Evolutionary conservation across 2,888 invertebrate species (phyloP).

Genomic region (Synergus gifuensis): DNA sequence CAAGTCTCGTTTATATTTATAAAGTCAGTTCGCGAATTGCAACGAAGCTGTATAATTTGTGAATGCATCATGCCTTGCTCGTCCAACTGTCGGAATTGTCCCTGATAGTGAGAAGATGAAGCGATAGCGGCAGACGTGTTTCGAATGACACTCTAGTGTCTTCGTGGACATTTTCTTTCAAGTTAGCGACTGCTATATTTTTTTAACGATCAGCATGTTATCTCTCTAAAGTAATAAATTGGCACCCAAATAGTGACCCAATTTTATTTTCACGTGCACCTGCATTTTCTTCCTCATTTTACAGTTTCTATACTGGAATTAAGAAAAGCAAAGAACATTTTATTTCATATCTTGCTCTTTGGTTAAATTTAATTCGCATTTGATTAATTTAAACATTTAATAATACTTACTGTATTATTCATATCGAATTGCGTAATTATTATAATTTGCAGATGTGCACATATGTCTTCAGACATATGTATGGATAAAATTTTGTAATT

Average conservation of each 20-base stretch:
- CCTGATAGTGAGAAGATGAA: conserved; percentile 37
- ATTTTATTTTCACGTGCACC: background rate
- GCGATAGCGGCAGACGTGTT: conserved; percentile 37
- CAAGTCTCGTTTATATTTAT: conserved; percentile 41
- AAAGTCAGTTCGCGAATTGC: conserved; percentile 37
- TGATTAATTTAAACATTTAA: background rate
- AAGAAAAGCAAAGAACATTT: background rate
- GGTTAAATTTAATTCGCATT: background rate
- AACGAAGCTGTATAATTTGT: conserved; percentile 38
- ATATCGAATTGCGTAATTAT: background rate
- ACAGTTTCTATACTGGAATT: background rate
- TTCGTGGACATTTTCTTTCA: conserved; percentile 33
- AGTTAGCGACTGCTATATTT: conserved; percentile 29
- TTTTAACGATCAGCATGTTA: background rate
- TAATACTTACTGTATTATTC: background rate
- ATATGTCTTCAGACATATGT: background rate
- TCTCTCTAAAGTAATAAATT: background rate
- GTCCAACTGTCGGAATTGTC: conserved; percentile 36
- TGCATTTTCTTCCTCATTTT: background rate
- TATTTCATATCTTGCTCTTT: background rate
- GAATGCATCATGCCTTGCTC: conserved; percentile 39
- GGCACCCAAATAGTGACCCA: background rate
- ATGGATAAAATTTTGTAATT: background rate
- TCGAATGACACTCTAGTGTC: conserved; percentile 30
- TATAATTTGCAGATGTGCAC: background rate